Base-by-base conservation (phyloP, 2,113 vertebrate genomes). In the Gobius niger region DNA sequence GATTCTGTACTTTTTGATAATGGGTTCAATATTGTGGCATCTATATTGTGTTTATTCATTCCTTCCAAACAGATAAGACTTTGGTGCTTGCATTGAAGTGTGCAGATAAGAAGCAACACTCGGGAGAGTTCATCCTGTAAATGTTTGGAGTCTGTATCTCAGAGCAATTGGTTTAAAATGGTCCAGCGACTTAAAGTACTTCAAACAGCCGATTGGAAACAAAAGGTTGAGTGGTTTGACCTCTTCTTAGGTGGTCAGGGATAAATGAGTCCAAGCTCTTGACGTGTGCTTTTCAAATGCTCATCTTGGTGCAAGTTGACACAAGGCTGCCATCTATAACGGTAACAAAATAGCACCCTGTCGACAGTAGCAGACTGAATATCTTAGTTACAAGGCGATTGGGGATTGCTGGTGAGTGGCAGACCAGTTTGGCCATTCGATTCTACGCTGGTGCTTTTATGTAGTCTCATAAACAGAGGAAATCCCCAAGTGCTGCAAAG, bases 191-290 rank as follows among this genome's bases (percentile, higher is more conserved):
- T 5, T 70, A 15, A 44, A 63, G 57, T 57, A 60, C 76, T 82
- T 84, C 68, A 75, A 49, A 79, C 56, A 73, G 80, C 63, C 82
- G 74, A 83, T 24, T 89, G 75, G 85, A 88, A 73, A 62, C 19
- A 63, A 46, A 72, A 87, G 18, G 52, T 82, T 83, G 78, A 89
- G 83, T 70, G 83, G 75, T 81, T 57, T 81, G 77, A 86, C 75
- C 78, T 80, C 76, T 61, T 70, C 52, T 51, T 63, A 75, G 76
- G 66, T 77, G 76, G 50, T 57, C n/a, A 41, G 74, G 82, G 87
- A 88, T 85, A 89, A 89, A 84, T 44, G 44, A 65, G 24, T 40
- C 24, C 54, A 57, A 2, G 11, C 12, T 40, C 24, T 57, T 34
- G 54, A 19, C 7, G 54, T 57, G 54, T 34, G 54, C 13, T 40